These are phyloP conservation scores for Danio choprae DNA, from an alignment of 2,797 vertebrate genomes.

Conservation along the genomic window DNA sequence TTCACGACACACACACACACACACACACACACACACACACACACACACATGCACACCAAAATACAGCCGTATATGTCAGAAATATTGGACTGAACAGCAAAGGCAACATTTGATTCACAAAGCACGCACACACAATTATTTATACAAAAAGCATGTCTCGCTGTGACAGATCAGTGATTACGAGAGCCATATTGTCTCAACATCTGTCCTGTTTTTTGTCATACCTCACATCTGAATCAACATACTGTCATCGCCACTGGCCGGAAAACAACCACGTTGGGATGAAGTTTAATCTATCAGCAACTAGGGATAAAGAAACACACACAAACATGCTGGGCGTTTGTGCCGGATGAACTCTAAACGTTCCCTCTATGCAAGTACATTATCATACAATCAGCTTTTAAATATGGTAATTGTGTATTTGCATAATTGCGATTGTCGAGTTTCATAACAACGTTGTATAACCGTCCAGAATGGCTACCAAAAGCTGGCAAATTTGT, in stretches of 20 bases:
- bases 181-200: slow-evolving; percentile 30
- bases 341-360: slow-evolving; percentile 22
- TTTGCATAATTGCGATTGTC: slow-evolving; percentile 32
- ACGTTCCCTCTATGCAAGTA: not conserved
- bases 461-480: not conserved
- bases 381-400: slow-evolving; percentile 22
- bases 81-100: slow-evolving; percentile 8
- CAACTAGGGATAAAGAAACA: not conserved
- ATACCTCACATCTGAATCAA: slow-evolving; percentile 25
- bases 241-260: slow-evolving; percentile 15
- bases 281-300: slow-evolving; percentile 22
- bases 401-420: slow-evolving; percentile 34
- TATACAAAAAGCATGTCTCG: slow-evolving; percentile 23
- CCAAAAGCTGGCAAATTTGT: slow-evolving; percentile 11
- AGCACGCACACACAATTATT: slow-evolving; percentile 30
- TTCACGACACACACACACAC: not conserved
- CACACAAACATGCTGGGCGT: not conserved
- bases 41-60: not conserved
- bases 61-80: slow-evolving; percentile 12
- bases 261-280: not conserved
- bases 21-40: not conserved
- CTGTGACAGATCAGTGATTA: slow-evolving; percentile 37
- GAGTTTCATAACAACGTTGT: slow-evolving; percentile 21
- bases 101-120: slow-evolving; percentile 25
- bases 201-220: slow-evolving; percentile 37